Percentiles rank a stretch among this genome's conserved stretches.
phyloP scores from a whole-genome alignment of 2,113 vertebrate species.

The Platysteira castanea region DNA sequence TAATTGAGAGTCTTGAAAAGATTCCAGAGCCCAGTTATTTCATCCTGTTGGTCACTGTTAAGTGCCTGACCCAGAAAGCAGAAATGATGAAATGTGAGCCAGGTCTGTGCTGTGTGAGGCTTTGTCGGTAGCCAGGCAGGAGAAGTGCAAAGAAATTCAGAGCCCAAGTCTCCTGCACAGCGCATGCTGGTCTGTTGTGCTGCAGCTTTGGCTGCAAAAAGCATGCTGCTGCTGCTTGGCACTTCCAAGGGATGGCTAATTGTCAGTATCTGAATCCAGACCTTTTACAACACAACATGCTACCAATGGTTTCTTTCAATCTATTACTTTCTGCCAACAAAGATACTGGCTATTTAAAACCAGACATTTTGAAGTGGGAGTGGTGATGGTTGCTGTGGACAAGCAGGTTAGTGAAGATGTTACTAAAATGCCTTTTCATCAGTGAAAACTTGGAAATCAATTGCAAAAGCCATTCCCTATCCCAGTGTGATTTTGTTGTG shows the following conservation, averaged over 20 bases:
- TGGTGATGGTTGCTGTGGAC: conserved; percentile 28
- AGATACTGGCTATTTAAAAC: conserved; percentile 37
- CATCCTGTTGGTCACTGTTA: background rate
- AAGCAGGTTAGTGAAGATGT: conserved; percentile 69
- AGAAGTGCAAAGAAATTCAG: background rate
- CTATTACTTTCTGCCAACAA: background rate
- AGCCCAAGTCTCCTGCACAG: background rate
- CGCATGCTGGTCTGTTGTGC: accelerated
- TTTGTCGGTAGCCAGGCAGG: background rate
- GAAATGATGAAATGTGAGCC: background rate
- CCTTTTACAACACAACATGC: background rate
- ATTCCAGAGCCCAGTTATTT: background rate
- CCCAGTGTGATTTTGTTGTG: conserved; percentile 68
- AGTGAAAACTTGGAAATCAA: conserved; percentile 70
- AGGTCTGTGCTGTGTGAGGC: background rate
- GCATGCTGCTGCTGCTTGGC: background rate
- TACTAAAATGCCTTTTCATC: conserved; percentile 64
- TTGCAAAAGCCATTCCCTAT: conserved; percentile 71
- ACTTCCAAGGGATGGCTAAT: background rate
- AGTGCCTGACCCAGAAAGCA: background rate
- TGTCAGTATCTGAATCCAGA: background rate
- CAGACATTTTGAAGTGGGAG: background rate
- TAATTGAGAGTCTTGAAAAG: background rate
- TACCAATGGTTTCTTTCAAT: background rate
- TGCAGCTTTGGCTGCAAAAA: background rate